Conservation (phyloP, 2,113 vertebrate genomes). For the Ascaphus truei region DNA sequence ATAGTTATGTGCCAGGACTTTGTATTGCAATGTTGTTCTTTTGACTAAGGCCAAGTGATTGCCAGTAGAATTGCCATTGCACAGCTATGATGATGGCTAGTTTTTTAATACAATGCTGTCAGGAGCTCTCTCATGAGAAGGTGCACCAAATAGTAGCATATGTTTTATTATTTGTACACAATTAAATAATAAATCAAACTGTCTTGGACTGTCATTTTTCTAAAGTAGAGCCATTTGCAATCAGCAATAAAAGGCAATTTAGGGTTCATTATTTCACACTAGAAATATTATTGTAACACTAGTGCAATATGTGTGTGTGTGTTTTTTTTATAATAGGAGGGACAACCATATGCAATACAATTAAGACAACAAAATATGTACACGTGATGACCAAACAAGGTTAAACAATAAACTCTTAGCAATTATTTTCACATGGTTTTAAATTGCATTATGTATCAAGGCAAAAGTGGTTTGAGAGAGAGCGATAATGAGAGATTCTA, state of each 20-base stretch:
- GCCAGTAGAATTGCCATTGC: slow-evolving; percentile 19
- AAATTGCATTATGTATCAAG: no score
- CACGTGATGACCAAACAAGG: background rate
- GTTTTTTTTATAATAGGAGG: slow-evolving; percentile 4
- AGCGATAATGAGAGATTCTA: no score
- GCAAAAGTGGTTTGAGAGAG: no score
- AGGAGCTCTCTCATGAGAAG: slow-evolving; percentile 13
- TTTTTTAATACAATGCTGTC: slow-evolving; percentile 14
- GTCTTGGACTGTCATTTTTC: slow-evolving; percentile 24
- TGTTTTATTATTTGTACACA: slow-evolving; percentile 30
- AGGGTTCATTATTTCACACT: slow-evolving; percentile 24
- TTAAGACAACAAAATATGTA: background rate
- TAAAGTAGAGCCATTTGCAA: slow-evolving; percentile 14
- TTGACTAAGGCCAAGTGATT: slow-evolving; percentile 19
- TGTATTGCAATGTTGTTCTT: slow-evolving; percentile 21
- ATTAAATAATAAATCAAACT: slow-evolving; percentile 31
- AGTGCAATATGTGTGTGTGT: background rate
- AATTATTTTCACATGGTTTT: background rate
- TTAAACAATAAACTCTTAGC: background rate
- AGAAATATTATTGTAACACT: slow-evolving; percentile 4
- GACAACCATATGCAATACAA: background rate
- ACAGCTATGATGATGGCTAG: slow-evolving; percentile 12
- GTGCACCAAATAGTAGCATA: slow-evolving; percentile 25
- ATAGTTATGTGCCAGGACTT: slow-evolving; percentile 18
- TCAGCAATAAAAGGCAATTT: slow-evolving; percentile 13